These are phyloP conservation scores for Nasonia vitripennis DNA, from an alignment of 1,140 invertebrate genomes.

Conservation along the genomic window DNA sequence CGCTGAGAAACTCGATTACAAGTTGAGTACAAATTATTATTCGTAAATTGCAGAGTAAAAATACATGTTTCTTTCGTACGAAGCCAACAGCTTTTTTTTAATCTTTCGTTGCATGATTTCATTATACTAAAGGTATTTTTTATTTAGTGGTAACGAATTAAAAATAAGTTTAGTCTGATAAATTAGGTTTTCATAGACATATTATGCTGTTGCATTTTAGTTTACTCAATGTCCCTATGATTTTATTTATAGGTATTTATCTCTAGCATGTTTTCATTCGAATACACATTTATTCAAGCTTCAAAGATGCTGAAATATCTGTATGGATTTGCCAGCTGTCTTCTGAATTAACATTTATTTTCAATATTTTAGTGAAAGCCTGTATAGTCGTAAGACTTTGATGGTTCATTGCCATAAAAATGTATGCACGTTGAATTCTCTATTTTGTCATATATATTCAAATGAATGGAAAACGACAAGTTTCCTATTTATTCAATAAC, in stretches of 20 bases:
- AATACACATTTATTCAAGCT: neutral
- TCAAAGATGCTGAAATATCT: slow-evolving; percentile 8
- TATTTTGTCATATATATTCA: neutral
- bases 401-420: neutral
- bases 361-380: neutral
- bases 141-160: neutral
- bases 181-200: neutral
- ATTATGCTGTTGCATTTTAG: neutral
- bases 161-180: slow-evolving; percentile 10
- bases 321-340: neutral
- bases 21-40: too few relatives aligned
- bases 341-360: neutral
- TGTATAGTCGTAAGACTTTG: neutral
- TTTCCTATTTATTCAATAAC: neutral
- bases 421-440: neutral
- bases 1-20: too few relatives aligned
- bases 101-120: slow-evolving; percentile 8
- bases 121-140: slow-evolving; percentile 10
- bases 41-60: neutral
- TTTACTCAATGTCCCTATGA: neutral
- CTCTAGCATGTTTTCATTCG: neutral
- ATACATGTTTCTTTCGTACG: neutral
- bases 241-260: neutral
- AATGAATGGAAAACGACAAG: neutral
- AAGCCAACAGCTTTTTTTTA: neutral